Percentiles rank a stretch among this genome's conserved stretches.
Evolutionary conservation across 2,888 invertebrate genomes (phyloP).

Genomic region (Sesamia inferens): DNA sequence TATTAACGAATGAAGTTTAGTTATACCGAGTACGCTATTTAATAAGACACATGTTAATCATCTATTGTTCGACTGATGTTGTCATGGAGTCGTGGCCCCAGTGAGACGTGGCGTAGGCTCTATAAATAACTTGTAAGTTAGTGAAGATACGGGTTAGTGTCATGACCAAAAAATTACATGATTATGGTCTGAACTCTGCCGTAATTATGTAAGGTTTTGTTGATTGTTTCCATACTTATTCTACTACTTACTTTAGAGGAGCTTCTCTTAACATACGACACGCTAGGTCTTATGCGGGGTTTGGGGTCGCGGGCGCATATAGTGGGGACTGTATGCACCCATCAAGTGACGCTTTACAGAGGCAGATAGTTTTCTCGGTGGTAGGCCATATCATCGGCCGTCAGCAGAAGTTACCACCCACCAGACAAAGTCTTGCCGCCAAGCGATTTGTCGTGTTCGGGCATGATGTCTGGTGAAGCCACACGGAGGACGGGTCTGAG

Average conservation of each 20-base stretch:
- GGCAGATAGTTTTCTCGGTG: no score
- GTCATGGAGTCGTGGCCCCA: conserved; percentile 21
- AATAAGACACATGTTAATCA: conserved; percentile 45
- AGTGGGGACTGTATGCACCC: no score
- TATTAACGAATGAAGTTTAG: conserved; percentile 7
- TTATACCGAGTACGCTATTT: conserved; percentile 19
- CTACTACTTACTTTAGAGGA: neutral
- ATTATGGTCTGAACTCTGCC: no score
- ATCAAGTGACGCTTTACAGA: no score
- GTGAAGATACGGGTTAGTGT: conserved; percentile 2
- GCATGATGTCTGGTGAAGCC: no score
- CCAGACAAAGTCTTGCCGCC: no score
- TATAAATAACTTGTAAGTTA: conserved; percentile 28
- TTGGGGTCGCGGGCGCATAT: no score
- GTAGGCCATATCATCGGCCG: no score
- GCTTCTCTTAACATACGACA: neutral
- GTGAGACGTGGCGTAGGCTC: conserved; percentile 24
- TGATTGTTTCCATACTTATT: neutral
- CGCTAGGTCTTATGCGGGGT: neutral
- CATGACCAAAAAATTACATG: neutral
- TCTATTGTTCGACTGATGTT: conserved; percentile 45
- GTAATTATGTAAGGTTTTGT: neutral
- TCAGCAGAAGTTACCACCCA: no score
- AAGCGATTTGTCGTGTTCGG: no score
- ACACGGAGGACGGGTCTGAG: no score